Evolutionary conservation across 1,140 invertebrate genomes (phyloP).

Genomic region (Armadillidium nasatum): DNA sequence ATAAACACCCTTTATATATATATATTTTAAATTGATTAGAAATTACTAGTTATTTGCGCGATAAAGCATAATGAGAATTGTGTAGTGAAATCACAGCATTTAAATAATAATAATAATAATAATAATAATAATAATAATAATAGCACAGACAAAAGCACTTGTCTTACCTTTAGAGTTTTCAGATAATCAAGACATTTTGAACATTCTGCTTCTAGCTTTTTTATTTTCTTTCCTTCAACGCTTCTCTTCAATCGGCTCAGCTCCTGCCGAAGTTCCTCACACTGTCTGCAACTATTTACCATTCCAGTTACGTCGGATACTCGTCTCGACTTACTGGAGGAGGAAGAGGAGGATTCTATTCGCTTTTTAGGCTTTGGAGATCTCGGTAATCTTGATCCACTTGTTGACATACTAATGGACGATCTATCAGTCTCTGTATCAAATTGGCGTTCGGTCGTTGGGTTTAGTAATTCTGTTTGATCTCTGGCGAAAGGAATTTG

Average conservation of each 20-base stretch:
- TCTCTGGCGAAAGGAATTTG: slow-evolving; percentile 19
- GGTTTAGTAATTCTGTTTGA: background rate
- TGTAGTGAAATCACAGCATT: no score
- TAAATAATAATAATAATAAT: slow-evolving; percentile 13
- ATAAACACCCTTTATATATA: no score
- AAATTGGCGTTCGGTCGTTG: no score
- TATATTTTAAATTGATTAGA: no score
- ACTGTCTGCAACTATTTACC: slow-evolving; percentile 55
- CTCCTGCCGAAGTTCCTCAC: slow-evolving; percentile 57
- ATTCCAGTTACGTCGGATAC: slow-evolving; percentile 44
- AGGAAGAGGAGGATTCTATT: slow-evolving; percentile 8
- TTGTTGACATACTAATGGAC: slow-evolving; percentile 21
- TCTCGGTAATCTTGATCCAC: slow-evolving; percentile 30
- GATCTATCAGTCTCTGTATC: background rate
- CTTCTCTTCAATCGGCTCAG: slow-evolving; percentile 50
- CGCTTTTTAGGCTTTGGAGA: slow-evolving; percentile 37
- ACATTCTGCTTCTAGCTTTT: slow-evolving; percentile 34
- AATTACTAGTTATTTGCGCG: no score
- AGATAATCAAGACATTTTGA: slow-evolving; percentile 38
- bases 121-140: slow-evolving; percentile 9
- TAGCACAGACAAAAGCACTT: background rate
- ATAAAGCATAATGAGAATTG: no score
- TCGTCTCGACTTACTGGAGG: slow-evolving; percentile 29
- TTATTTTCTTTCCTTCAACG: slow-evolving; percentile 26
- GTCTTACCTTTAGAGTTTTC: slow-evolving; percentile 36